Base-by-base conservation (phyloP, 2,797 vertebrate species). In the Syndactyla subalaris region DNA sequence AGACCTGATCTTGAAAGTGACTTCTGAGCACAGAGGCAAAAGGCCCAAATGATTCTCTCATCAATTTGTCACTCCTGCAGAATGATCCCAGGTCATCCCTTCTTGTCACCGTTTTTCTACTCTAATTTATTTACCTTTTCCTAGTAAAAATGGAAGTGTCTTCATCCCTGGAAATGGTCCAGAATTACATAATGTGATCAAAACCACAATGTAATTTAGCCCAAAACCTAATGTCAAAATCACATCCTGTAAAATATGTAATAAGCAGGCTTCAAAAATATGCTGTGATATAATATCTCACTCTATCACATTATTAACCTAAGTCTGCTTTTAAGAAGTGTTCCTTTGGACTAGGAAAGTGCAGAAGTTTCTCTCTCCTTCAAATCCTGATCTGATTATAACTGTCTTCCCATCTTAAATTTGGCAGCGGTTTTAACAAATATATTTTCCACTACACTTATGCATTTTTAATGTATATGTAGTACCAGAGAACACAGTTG, bases 271-370 rank as follows among this genome's bases (percentile, higher is more conserved):
- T 54, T 72, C 29, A 75, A 70, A 86, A 65, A 61, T 77, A 68
- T 22, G 8, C 8, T 73, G 30, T 5, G 51, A 74, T 77, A 36
- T 36, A 36, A 77, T 46, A 85, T 62, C 70, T 92, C n/a, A 48
- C 2, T 43, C 22, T 55, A n/a, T 84, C 67, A 82, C 2, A 41
- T 67, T 70, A 89, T 79, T 93, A 91, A 87, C 67, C 67, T 70
- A 46, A 73, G 27, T 88, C 71, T 92, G 84, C 70, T 61, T 94
- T 94, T 63, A n/a, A 55, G 29, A 87, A 85, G 5, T 48, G n/a
- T 73, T 91, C 68, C 74, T 89, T 63, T 85, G 26, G 38, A 73
- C 39, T 45, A 49, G 48, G 51, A 93, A 92, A 91, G 82, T 92
- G 61, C 29, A 89, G 48, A 92, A 89, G 4, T 36, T 41, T 79